phyloP scores from a whole-genome alignment of 2,797 vertebrate genomes.

The Kryptolebias ocellatus region DNA sequence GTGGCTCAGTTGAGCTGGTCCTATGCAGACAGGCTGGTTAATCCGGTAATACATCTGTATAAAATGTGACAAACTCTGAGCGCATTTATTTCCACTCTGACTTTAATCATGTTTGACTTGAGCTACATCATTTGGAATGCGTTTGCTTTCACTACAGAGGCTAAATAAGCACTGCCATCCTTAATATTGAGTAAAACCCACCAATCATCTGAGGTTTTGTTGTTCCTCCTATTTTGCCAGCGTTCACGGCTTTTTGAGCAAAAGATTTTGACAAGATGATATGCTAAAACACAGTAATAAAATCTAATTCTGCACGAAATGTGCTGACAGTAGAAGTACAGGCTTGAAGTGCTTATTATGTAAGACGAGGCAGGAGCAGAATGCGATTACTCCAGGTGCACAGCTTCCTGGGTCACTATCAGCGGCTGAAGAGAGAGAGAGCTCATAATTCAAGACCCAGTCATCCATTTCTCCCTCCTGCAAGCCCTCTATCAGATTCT shows the following conservation, averaged over 20 bases:
- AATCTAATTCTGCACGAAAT: conserved; percentile 13
- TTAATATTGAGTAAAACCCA: conserved; percentile 2
- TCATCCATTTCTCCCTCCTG: conserved; percentile 49
- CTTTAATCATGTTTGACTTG: background rate
- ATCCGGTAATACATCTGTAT: no score
- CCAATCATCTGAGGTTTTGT: conserved; percentile 1
- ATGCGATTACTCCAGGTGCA: conserved; percentile 29
- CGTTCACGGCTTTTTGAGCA: background rate
- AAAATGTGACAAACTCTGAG: no score
- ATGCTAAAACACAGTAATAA: conserved; percentile 18
- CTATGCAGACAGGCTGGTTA: no score
- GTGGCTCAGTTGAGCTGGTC: no score
- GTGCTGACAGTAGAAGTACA: conserved; percentile 19
- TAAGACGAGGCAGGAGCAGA: conserved; percentile 31
- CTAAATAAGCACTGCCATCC: conserved; percentile 1
- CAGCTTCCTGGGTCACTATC: conserved; percentile 45
- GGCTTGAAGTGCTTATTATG: conserved; percentile 25
- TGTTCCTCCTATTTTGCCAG: background rate
- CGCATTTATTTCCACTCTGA: background rate
- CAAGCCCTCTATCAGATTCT: conserved; percentile 44
- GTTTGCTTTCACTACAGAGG: background rate
- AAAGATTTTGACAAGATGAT: conserved; percentile 5
- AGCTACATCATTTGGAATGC: background rate
- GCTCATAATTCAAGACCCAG: conserved; percentile 53
- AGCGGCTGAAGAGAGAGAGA: conserved; percentile 36